Percentiles rank a stretch among this genome's conserved stretches.
Conservation (phyloP, 2,113 vertebrate species). For the Corythoichthys intestinalis region DNA sequence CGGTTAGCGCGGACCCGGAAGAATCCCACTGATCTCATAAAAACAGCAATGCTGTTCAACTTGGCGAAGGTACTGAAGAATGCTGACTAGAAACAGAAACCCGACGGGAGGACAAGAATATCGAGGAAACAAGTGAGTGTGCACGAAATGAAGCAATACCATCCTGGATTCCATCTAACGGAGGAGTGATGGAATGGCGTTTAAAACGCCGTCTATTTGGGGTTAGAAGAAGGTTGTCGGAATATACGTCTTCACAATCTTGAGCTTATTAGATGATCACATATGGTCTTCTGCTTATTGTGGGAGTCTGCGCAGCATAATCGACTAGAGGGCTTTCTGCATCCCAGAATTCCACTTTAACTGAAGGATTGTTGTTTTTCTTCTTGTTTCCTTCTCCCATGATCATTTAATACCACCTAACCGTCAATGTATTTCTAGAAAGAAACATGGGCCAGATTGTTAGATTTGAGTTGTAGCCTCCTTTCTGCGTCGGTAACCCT, state of each 20-base stretch:
- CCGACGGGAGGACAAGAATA: conserved; percentile 2
- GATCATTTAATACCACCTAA: conserved; percentile 4
- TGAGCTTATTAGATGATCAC: conserved; percentile 63
- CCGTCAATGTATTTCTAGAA: conserved; percentile 29
- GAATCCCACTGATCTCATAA: conserved; percentile 48
- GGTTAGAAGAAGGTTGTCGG: conserved; percentile 20
- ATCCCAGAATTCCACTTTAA: conserved; percentile 6
- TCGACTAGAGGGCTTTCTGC: conserved; percentile 29
- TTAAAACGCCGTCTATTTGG: conserved; percentile 31
- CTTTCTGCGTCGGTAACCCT: not conserved
- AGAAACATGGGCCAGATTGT: conserved; percentile 28
- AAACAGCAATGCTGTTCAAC: conserved; percentile 28
- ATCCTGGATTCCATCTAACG: conserved; percentile 40
- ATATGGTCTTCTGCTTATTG: conserved; percentile 63
- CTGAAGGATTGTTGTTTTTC: conserved; percentile 4
- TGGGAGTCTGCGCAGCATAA: conserved; percentile 20
- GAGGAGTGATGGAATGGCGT: conserved; percentile 31
- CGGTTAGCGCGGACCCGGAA: conserved; percentile 16
- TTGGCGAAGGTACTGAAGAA: conserved; percentile 17
- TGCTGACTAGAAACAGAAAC: conserved; percentile 12
- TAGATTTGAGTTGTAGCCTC: conserved; percentile 13
- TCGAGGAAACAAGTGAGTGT: not conserved
- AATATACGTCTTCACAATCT: conserved; percentile 36
- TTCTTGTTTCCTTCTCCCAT: not conserved
- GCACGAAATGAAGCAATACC: conserved; percentile 9